Conservation (phyloP, 1,140 invertebrate genomes). For the Paraescarpia echinospica region DNA sequence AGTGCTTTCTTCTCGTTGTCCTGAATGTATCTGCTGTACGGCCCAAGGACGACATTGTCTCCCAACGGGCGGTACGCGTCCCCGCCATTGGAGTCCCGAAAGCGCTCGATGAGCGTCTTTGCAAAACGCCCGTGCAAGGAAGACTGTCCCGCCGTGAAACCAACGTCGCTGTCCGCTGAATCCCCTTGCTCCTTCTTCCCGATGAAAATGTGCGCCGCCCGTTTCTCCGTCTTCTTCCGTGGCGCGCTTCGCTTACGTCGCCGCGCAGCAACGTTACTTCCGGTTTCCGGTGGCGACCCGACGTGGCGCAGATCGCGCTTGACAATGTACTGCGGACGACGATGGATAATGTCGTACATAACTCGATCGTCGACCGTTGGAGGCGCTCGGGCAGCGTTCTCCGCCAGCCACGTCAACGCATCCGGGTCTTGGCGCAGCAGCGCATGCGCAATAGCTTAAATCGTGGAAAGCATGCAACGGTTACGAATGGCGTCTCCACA, state of each 20-base stretch:
- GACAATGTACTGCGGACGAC: neutral
- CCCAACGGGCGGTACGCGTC: neutral
- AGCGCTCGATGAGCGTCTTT: neutral
- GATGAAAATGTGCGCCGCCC: neutral
- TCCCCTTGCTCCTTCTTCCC: neutral
- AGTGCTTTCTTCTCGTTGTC: neutral
- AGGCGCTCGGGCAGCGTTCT: neutral
- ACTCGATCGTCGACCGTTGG: neutral
- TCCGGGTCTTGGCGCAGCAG: neutral
- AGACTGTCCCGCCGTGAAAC: neutral
- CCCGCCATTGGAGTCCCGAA: no score
- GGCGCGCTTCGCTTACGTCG: neutral
- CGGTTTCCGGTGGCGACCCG: neutral
- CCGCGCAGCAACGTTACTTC: neutral
- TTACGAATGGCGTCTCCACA: neutral
- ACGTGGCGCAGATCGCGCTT: neutral
- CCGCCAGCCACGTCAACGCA: neutral
- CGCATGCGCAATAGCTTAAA: neutral
- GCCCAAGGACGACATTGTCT: neutral
- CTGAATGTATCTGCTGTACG: neutral
- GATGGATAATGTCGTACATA: neutral
- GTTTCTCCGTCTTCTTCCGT: neutral
- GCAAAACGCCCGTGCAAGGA: neutral
- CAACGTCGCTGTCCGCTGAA: neutral
- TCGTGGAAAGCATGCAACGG: conserved; percentile 3